phyloP scores from a whole-genome alignment of 92 coral and sea anemone species.

The Ricordea florida region DNA sequence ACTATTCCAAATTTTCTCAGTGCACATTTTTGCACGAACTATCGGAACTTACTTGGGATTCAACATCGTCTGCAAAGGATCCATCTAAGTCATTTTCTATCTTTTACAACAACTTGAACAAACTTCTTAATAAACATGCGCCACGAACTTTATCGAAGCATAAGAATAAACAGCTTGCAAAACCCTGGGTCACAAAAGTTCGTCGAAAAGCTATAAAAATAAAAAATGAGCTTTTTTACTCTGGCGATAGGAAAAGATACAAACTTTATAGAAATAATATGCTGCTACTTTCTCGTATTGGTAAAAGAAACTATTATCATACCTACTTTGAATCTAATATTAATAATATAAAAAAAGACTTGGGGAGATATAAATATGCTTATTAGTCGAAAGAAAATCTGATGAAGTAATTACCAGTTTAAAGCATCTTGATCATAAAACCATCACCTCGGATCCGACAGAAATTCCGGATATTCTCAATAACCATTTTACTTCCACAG shows the following conservation, averaged over 20 bases:
- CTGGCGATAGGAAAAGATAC: not conserved
- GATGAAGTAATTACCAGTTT: not conserved
- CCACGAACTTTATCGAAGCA: not conserved
- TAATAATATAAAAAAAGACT: not conserved
- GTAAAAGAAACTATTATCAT: not conserved
- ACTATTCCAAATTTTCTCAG: too few relatives aligned
- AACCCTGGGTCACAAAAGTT: too few relatives aligned
- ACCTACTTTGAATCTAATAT: not conserved
- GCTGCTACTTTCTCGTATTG: not conserved
- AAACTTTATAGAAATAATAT: not conserved
- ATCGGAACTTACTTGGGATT: too few relatives aligned
- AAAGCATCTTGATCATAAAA: not conserved
- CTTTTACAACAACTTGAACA: too few relatives aligned
- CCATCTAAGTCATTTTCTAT: too few relatives aligned
- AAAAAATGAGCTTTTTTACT: not conserved
- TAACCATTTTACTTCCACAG: conserved; percentile 35
- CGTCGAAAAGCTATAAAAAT: not conserved
- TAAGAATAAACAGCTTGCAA: not conserved
- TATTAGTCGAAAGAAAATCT: too few relatives aligned
- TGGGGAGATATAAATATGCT: too few relatives aligned
- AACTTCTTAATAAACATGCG: not conserved
- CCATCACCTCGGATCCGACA: not conserved
- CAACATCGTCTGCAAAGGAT: too few relatives aligned
- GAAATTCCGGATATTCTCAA: conserved; percentile 30
- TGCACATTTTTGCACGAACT: too few relatives aligned